Conservation (phyloP, 2,888 invertebrate species). For the Pristionchus maxplancki region DNA sequence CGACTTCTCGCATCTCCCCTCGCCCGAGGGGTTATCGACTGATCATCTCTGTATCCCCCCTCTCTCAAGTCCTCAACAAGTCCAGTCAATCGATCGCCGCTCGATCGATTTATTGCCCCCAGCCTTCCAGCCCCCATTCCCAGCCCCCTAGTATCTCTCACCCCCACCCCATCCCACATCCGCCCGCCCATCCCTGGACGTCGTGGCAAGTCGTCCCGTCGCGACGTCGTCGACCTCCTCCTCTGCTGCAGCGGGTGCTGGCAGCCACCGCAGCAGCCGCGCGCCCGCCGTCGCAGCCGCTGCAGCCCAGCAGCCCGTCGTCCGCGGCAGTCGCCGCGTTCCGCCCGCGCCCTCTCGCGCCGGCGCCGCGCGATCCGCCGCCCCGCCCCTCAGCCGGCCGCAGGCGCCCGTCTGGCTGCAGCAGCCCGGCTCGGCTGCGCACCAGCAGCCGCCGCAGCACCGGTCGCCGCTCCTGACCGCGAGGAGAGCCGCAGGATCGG, state of each 20-base stretch:
- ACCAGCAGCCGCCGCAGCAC: background rate
- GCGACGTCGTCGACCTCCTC: conserved; percentile 28
- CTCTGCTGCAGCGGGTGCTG: conserved; percentile 20
- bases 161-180: conserved; percentile 27
- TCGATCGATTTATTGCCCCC: conserved; percentile 11
- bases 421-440: conserved; percentile 10
- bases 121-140: conserved; percentile 19
- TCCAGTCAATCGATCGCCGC: background rate
- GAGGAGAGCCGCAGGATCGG: background rate
- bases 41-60: conserved; percentile 34
- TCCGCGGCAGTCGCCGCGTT: conserved; percentile 25
- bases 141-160: background rate
- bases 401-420: conserved; percentile 17
- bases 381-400: conserved; percentile 34
- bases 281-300: conserved; percentile 22
- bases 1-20: conserved; percentile 36
- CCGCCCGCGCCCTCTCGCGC: conserved; percentile 29
- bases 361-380: conserved; percentile 45
- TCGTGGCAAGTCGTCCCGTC: conserved; percentile 1
- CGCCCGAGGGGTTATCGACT: conserved; percentile 49
- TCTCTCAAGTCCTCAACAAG: conserved; percentile 35
- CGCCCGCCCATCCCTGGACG: conserved; percentile 55
- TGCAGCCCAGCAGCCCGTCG: background rate
- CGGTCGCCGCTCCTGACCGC: conserved; percentile 37
- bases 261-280: conserved; percentile 41